Evolutionary conservation across 1,140 invertebrate genomes (phyloP), one percentile per base, ranked within the genome.

Genomic region (Halesus radiatus): DNA sequence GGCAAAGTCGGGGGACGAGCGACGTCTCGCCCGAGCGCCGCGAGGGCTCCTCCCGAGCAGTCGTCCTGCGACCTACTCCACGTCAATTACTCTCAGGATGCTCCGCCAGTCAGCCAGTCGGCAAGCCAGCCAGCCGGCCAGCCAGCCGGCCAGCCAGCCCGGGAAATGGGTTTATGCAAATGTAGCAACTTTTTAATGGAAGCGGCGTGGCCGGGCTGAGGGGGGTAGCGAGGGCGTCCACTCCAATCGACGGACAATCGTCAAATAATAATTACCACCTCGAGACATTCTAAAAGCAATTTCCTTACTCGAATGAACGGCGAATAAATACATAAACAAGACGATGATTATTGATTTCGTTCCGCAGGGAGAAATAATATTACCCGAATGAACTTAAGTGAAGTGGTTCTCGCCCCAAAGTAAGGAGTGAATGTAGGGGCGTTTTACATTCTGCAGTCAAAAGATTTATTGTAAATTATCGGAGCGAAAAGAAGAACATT

Each of bases 181-280:
- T 72, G 37, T 50, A 45, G 68, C 68, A 72, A 72, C 13, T 72
- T 72, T 72, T 72, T 50, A 72, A 50, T 45, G 68, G 45, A 45
- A 18, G 7, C 10, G 32, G 18, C 32, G 37, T 2, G 5, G 26
- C 2, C 2, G 2, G 26, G 26, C 5, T 3, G 26, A 2, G 26
- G 26, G 26, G 26, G 37, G 37, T 1, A 45, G 68, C 32, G 32
- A 45, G 68, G 18, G 68, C 32, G 32, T 50, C 45, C 68, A 23
- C 13, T 32, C 6, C 60, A 26, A 64, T 26, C 22, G 62, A 66
- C 16, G 62, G 62, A 66, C 62, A 66, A 66, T 66, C 62, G 62
- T 13, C 22, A 26, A 37, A 66, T 66, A 18, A 29, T 66, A 66
- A 66, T 66, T 66, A 26, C 22, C 22, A 29, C 32, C 23, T 66